Evolutionary conservation across 2,797 vertebrate genomes (phyloP).

Genomic region (Sebastes matsubarae): DNA sequence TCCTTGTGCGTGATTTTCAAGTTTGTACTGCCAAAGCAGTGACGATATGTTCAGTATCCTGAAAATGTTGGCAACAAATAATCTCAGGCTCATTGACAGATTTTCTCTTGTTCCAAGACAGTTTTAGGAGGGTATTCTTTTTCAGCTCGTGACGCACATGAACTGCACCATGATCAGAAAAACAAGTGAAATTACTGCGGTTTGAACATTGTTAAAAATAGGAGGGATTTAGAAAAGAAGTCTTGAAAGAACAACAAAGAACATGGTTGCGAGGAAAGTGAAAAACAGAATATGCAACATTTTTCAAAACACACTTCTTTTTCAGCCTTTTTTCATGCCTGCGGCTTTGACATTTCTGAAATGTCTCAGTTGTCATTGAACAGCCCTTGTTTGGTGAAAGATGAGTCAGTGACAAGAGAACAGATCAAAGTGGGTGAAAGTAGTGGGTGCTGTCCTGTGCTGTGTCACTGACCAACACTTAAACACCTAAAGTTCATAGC

Average conservation of each 20-base stretch:
- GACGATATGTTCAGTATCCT: background rate
- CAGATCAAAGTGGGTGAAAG: background rate
- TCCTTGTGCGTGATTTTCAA: slow-evolving; percentile 4
- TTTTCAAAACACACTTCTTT: background rate
- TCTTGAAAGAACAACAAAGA: too few species aligned
- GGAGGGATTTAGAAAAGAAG: background rate
- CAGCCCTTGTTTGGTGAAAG: background rate
- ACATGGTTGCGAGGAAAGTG: background rate
- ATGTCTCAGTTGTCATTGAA: background rate
- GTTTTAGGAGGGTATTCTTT: slow-evolving; percentile 1
- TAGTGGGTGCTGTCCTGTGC: background rate
- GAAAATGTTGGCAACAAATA: slow-evolving; percentile 1
- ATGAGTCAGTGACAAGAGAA: background rate
- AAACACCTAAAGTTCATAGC: background rate
- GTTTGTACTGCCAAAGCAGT: background rate
- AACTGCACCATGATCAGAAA: background rate
- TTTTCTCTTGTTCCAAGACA: slow-evolving; percentile 8
- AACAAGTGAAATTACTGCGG: background rate
- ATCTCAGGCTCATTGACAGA: background rate
- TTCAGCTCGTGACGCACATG: slow-evolving; percentile 5
- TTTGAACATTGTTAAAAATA: background rate
- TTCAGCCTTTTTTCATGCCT: background rate
- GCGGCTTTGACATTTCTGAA: background rate
- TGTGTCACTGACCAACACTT: background rate
- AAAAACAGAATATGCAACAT: background rate